Evolutionary conservation across 2,888 invertebrate genomes (phyloP).

Genomic region (Calliopum simillimum): DNA sequence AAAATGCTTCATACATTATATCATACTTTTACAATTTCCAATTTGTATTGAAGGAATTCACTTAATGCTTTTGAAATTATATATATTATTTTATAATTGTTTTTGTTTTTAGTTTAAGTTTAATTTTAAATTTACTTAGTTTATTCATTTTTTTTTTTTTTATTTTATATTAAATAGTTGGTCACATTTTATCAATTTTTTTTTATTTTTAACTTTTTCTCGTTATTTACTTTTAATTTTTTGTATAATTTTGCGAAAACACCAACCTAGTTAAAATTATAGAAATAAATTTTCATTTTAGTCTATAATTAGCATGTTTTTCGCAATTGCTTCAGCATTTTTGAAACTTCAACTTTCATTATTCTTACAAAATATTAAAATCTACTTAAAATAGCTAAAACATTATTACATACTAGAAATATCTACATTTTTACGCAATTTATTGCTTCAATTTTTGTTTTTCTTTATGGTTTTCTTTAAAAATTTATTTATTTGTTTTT

Average conservation of each 20-base stretch:
- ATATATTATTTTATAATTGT: conserved; percentile 24
- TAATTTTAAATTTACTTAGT: conserved; percentile 22
- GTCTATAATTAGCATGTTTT: conserved; percentile 26
- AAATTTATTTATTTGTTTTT: no score
- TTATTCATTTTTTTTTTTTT: conserved; percentile 35
- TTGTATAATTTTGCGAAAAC: conserved; percentile 19
- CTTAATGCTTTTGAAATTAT: conserved; percentile 12
- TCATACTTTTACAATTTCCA: conserved; percentile 27
- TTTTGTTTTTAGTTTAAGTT: conserved; percentile 29
- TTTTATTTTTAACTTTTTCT: background rate
- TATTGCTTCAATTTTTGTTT: no score
- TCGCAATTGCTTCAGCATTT: conserved; percentile 26
- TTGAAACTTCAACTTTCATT: conserved; percentile 11
- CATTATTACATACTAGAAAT: background rate
- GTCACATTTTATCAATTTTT: background rate
- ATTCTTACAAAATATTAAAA: background rate
- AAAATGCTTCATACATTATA: conserved; percentile 59
- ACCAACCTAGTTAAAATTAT: conserved; percentile 1
- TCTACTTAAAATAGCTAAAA: background rate
- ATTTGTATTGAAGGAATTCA: conserved; percentile 10
- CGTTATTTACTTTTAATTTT: background rate
- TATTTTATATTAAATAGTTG: background rate
- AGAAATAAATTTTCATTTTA: conserved; percentile 13
- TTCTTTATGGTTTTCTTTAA: no score
- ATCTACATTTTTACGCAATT: background rate